Evolutionary conservation across 2,797 vertebrate genomes (phyloP).

Genomic region (Falco peregrinus): DNA sequence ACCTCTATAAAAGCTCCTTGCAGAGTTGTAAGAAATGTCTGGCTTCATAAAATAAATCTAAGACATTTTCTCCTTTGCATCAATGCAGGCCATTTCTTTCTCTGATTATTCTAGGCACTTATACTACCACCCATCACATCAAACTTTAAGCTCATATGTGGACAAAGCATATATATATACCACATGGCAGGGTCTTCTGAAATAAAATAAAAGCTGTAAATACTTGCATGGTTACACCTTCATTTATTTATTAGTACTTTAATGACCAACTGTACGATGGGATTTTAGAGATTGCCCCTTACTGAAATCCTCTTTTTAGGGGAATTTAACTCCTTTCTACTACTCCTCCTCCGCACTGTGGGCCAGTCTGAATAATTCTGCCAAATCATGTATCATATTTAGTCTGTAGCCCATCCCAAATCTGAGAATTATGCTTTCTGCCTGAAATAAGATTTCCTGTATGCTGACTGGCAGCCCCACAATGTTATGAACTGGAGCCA

Average conservation of each 20-base stretch:
- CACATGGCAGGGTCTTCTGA: not conserved
- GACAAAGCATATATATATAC: not conserved
- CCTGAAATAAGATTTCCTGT: not conserved
- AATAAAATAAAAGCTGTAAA: not conserved
- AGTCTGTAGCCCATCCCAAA: not conserved
- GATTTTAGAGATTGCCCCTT: not conserved
- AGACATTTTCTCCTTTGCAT: not conserved
- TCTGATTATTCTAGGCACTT: not conserved
- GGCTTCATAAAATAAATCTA: not conserved
- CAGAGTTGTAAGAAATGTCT: not conserved
- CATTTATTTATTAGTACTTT: not conserved
- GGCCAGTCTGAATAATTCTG: not conserved
- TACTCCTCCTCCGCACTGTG: not conserved
- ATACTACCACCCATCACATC: not conserved
- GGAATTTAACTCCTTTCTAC: not conserved
- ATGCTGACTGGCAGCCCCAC: not conserved
- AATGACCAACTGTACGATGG: not conserved
- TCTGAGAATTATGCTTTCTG: not conserved
- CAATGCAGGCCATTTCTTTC: not conserved
- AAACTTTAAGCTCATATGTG: not conserved
- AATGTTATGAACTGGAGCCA: accelerated
- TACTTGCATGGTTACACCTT: not conserved
- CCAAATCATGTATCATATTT: not conserved
- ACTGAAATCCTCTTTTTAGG: not conserved
- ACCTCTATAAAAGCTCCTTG: not conserved